Percentiles rank a stretch among this genome's conserved stretches.
Conservation (phyloP, 2,888 invertebrate genomes). For the Priapulus caudatus region DNA sequence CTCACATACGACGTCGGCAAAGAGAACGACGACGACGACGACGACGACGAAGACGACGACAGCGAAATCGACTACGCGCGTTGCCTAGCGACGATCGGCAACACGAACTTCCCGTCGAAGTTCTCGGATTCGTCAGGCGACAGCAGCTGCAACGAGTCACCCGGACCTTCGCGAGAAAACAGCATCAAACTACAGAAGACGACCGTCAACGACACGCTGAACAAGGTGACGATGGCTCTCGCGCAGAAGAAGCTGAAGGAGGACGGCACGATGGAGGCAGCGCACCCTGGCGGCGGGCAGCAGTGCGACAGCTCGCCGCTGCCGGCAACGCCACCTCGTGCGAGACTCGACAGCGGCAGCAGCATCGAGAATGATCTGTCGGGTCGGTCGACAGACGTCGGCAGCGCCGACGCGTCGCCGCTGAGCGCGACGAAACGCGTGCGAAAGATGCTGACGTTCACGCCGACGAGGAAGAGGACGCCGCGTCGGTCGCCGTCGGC, state of each 20-base stretch:
- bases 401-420: background rate
- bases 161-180: background rate
- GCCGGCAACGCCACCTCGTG: background rate
- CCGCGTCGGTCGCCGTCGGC: background rate
- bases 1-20: background rate
- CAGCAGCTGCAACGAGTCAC: constrained; percentile 1
- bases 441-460: background rate
- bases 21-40: background rate
- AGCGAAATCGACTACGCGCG: background rate
- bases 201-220: background rate
- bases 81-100: background rate
- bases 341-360: background rate
- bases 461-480: background rate
- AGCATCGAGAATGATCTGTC: constrained; percentile 1
- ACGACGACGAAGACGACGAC: background rate
- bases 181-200: constrained; percentile 1
- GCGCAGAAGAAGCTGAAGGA: background rate
- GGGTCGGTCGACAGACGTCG: background rate
- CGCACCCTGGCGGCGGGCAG: too few species aligned
- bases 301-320: background rate
- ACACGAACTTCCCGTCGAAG: background rate
- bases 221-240: background rate
- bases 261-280: too few species aligned
- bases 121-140: background rate
- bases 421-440: too few species aligned